phyloP scores from a whole-genome alignment of 2,797 vertebrate genomes.

The Pseudochirops corinnae region DNA sequence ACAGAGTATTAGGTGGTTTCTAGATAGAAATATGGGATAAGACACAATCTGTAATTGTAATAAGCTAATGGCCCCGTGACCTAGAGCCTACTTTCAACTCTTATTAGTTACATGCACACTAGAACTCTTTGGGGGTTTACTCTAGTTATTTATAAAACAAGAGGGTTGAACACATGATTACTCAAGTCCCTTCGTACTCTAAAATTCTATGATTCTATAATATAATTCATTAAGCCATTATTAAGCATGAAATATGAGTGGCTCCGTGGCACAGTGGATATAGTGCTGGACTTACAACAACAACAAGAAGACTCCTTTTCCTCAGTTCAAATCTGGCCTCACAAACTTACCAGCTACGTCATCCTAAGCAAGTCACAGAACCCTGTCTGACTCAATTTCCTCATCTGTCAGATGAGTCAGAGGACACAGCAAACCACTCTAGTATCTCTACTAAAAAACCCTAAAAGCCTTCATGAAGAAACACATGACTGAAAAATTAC shows the following conservation, averaged over 20 bases:
- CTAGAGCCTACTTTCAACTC: background rate
- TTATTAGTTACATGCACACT: background rate
- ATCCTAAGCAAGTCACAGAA: background rate
- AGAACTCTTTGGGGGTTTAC: background rate
- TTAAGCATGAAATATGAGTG: background rate
- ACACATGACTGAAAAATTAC: background rate
- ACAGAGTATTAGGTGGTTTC: background rate
- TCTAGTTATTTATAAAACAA: background rate
- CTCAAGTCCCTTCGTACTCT: background rate
- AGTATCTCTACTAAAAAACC: background rate
- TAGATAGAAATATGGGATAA: background rate
- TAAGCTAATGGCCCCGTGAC: background rate
- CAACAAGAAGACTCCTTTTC: background rate
- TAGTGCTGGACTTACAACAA: no score
- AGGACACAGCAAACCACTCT: background rate
- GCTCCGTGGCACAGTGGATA: background rate
- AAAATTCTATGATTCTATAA: background rate
- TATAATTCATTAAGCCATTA: background rate
- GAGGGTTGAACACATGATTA: background rate
- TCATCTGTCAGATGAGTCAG: background rate
- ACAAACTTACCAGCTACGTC: background rate
- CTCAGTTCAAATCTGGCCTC: background rate
- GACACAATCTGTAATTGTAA: background rate
- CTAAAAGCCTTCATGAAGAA: background rate
- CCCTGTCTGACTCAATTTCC: background rate